These are phyloP conservation scores for Corythornis vintsioides DNA, from an alignment of 2,113 vertebrate genomes.

Conservation along the genomic window DNA sequence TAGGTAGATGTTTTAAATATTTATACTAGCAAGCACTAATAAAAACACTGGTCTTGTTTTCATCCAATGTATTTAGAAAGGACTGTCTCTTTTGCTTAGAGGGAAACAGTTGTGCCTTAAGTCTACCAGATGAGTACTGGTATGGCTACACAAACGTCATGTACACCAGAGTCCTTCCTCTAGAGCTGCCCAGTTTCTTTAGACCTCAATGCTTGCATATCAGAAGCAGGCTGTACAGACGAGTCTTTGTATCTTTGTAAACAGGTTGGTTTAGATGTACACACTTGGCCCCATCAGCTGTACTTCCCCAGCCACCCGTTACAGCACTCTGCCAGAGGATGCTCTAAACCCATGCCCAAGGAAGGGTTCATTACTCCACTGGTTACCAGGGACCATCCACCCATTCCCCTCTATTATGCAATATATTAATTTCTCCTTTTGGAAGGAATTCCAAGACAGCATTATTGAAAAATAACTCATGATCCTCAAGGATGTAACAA, in stretches of 20 bases:
- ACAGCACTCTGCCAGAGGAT: background rate
- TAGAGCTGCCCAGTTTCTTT: background rate
- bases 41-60: background rate
- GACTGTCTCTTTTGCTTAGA: background rate
- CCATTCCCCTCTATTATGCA: background rate
- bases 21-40: background rate
- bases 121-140: background rate
- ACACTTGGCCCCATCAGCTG: background rate
- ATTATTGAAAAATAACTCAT: background rate
- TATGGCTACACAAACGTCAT: background rate
- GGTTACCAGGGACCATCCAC: background rate
- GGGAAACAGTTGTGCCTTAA: background rate
- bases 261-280: background rate
- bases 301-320: background rate
- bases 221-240: background rate
- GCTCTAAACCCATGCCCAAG: background rate
- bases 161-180: background rate
- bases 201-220: background rate
- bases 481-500: background rate
- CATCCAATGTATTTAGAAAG: background rate
- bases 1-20: background rate
- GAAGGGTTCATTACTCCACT: background rate
- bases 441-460: constrained; percentile 4
- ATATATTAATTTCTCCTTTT: background rate
- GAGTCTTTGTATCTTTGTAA: background rate